Evolutionary conservation across 2,113 vertebrate species (phyloP).

Genomic region (Dicrurus megarhynchus): DNA sequence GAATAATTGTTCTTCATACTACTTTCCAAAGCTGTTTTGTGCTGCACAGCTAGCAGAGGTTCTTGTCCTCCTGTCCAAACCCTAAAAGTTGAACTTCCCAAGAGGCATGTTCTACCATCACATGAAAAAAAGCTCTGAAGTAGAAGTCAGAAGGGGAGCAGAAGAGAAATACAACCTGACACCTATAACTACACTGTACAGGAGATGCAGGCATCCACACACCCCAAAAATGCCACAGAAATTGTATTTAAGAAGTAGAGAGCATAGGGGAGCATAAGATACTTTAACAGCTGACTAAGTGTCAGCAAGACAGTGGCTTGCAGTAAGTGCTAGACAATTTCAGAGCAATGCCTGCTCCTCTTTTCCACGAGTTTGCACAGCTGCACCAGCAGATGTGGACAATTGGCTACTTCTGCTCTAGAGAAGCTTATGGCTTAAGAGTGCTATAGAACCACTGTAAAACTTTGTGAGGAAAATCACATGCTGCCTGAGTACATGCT

Average conservation of each 20-base stretch:
- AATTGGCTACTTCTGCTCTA: neutral
- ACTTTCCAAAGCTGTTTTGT: neutral
- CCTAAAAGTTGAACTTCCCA: neutral
- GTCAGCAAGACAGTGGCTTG: neutral
- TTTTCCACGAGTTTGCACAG: neutral
- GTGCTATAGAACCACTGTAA: neutral
- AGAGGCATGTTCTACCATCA: neutral
- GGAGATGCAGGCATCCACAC: neutral
- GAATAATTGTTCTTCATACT: neutral
- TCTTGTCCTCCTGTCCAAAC: neutral
- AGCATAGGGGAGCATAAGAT: accelerated
- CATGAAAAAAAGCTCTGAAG: neutral
- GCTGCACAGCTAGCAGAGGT: neutral
- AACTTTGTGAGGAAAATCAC: neutral
- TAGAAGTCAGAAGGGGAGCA: neutral
- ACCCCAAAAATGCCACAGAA: neutral
- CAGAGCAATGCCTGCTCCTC: neutral
- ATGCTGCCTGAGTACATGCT: accelerated
- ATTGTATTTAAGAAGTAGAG: neutral
- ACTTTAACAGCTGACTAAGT: neutral
- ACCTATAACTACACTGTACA: neutral
- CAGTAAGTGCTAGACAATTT: neutral
- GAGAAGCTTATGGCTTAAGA: neutral
- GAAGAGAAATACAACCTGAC: neutral
- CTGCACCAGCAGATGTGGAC: accelerated